phyloP scores from a whole-genome alignment of 2,113 vertebrate species.

The Pollimyrus isidori region DNA sequence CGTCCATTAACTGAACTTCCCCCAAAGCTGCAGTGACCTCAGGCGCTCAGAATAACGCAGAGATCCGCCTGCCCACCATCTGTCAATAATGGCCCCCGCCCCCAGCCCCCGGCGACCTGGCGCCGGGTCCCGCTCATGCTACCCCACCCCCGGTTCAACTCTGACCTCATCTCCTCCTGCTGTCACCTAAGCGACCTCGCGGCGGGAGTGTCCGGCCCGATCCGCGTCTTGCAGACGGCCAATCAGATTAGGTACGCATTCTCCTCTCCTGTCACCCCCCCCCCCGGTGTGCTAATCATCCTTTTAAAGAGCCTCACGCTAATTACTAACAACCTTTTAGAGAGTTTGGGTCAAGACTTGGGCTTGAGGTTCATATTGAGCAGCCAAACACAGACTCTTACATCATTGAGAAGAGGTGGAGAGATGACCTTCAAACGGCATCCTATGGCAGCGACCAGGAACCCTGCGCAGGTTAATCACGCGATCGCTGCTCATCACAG shows the following conservation, averaged over 20 bases:
- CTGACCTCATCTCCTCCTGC: constrained; percentile 29
- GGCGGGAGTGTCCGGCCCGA: no score
- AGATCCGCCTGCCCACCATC: constrained; percentile 14
- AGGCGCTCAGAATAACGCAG: constrained; percentile 32
- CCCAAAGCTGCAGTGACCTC: constrained; percentile 34
- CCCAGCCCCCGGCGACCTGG: constrained; percentile 6
- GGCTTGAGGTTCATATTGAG: neutral
- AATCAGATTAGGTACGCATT: neutral
- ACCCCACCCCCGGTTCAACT: constrained; percentile 1
- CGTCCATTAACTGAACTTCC: constrained; percentile 36
- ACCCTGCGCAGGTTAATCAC: neutral
- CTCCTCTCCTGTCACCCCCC: neutral
- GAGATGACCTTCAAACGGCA: neutral
- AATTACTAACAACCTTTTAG: neutral
- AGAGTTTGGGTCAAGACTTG: neutral
- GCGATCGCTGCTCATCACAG: neutral
- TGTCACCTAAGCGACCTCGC: neutral
- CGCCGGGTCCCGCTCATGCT: neutral
- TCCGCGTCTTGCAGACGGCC: neutral
- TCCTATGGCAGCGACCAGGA: neutral
- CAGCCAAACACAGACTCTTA: neutral
- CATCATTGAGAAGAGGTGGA: neutral
- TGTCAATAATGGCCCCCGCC: constrained; percentile 11
- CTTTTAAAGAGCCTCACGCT: neutral
- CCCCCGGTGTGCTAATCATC: neutral